Evolutionary conservation across 2,888 invertebrate species (phyloP), one percentile per base, ranked within the genome.

Genomic region (Parochlus steinenii): DNA sequence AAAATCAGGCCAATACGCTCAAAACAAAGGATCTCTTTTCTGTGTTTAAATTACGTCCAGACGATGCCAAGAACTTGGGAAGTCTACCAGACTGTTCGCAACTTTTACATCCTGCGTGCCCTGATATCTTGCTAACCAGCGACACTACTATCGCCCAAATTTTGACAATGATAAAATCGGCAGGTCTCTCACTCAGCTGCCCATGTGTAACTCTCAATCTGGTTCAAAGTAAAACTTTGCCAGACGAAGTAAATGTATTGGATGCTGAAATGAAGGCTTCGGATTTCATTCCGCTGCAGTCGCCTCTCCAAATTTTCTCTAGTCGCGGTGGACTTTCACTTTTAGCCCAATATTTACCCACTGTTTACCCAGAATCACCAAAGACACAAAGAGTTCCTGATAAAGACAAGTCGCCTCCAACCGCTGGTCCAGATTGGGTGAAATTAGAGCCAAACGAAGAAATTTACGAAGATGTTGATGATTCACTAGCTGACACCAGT

Each of bases 291-390:
- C 55, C 58, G 1, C 42, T 58, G 18, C 52, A 55, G 6, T 54
- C 61, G 3, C 72, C 82, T 34, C 63, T 90, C 47, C 81, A 86
- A 49, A 77, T 82, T 46, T 92, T 93, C 61, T 86, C 87, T 33
- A 71, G 75, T 41, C 74, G 79, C 44, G 90, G 90, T 38, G 92
- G 92, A 3, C 65, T 93, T 38, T 86, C 86, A 10, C 64, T 90
- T 39, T 63, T 93, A 40, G 90, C 92, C 0, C 80, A 83, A 49
- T 80, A 87, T 45, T 64, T 93, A 48, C 90, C 90, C 2, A 71
- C 87, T 0, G 77, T 90, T 12, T 86, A 82, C 61, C 85, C 87
- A 5, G 82, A 87, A 44, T 67, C 71, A n/a, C 55, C 64, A n/a
- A 65, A 72, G 45, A 65, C 74, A 46, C 51, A 69, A 38, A 51